Base-by-base conservation (phyloP, 2,797 vertebrate genomes). In the Spea hammondii region DNA sequence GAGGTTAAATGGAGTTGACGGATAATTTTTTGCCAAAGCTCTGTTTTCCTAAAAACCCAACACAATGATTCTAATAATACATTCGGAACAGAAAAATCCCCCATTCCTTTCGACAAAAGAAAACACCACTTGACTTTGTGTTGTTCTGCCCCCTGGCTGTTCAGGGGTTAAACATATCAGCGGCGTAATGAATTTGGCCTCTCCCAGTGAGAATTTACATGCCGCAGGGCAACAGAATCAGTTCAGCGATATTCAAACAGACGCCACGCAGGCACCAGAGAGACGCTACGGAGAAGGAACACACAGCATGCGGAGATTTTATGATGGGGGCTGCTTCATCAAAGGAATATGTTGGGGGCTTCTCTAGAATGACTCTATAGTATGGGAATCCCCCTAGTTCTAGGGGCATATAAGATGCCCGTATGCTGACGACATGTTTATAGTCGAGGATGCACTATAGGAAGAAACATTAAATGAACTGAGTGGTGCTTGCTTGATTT, bases 41-140 rank as follows among this genome's bases (percentile, higher is more conserved):
- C 47, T 44, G 53, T 70, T 49, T 8, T 32, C 11, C 64, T 51
- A 70, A 12, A 46, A 57, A 57, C 10, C 6, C 4, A 84, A 83
- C 44, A 76, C 88, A 87, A 91, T 88, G 83, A 89, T 88, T 84
- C 86, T 86, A 84, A 88, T 89, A 53, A 7, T 89, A 86, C 80
- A 87, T 74, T 83, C 77, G 3, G 32, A 32, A 32, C 32, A 32
- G 32, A 32, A 32, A 32, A 32, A 32, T 8, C 65, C 57, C 83
- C 84, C 32, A 45, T 57, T 54, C 47, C 70, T 59, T 45, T 72
- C 62, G 5, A 70, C 11, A 45, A 57, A 44, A 46, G 44, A 65
- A 70, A 72, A 13, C 53, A 17, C 12, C n/a, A 51, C 62, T 46
- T n/a, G 55, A 51, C 65, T 53, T 13, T 59, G 2, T 51, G 45